These are phyloP conservation scores for Magallana ariakensis DNA, from an alignment of 1,140 invertebrate genomes.

Conservation along the genomic window DNA sequence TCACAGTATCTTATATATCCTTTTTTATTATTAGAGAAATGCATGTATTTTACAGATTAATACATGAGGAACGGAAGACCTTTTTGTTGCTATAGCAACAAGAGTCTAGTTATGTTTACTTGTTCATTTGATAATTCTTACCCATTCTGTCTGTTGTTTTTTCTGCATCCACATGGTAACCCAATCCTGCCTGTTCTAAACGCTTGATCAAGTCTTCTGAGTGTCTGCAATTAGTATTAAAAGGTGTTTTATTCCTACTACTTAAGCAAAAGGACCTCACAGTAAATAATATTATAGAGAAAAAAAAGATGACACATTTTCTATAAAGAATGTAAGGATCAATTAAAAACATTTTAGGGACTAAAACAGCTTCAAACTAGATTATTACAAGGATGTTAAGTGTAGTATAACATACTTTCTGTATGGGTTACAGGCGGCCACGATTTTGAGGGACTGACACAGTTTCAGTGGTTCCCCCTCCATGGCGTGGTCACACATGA, in stretches of 20 bases:
- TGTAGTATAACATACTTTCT: slow-evolving; percentile 65
- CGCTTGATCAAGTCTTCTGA: slow-evolving; percentile 72
- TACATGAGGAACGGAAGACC: too few relatives aligned
- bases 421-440: slow-evolving; percentile 78
- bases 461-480: slow-evolving; percentile 67
- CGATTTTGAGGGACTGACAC: slow-evolving; percentile 68
- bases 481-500: slow-evolving; percentile 75
- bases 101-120: not conserved
- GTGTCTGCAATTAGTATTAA: slow-evolving; percentile 61
- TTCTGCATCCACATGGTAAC: slow-evolving; percentile 71
- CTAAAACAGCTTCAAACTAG: not conserved
- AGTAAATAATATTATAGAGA: not conserved
- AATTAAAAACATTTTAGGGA: not conserved
- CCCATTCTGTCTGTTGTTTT: slow-evolving; percentile 72
- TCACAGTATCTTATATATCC: too few relatives aligned
- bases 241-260: not conserved
- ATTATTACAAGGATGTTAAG: not conserved
- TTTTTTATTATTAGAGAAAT: too few relatives aligned
- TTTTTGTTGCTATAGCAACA: too few relatives aligned
- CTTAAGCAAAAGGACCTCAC: not conserved
- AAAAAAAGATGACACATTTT: not conserved
- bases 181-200: slow-evolving; percentile 73
- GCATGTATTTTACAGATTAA: too few relatives aligned
- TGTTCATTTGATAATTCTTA: slow-evolving; percentile 20
- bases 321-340: not conserved